phyloP scores from a whole-genome alignment of 2,888 invertebrate genomes.

The Andrena chrysosceles region DNA sequence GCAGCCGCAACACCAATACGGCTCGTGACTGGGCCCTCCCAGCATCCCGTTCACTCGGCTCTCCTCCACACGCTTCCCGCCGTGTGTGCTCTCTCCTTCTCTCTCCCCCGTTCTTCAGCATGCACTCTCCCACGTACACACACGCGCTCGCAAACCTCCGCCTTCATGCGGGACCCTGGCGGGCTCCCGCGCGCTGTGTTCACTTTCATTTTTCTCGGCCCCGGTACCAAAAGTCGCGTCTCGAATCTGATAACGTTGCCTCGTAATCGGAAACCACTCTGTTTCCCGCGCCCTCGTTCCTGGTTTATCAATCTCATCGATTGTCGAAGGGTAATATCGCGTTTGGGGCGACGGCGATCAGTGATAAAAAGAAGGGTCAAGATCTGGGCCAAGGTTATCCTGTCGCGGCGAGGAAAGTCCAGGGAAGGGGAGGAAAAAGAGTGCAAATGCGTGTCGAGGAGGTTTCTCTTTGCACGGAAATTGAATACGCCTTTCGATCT shows the following conservation, averaged over 20 bases:
- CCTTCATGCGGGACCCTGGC: constrained; percentile 17
- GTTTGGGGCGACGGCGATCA: constrained; percentile 19
- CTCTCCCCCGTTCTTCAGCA: background rate
- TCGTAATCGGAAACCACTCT: background rate
- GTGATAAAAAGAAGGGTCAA: constrained; percentile 69
- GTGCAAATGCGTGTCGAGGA: constrained; percentile 36
- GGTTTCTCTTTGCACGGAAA: constrained; percentile 54
- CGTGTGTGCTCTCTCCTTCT: background rate
- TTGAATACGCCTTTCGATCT: constrained; percentile 53
- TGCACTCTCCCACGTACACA: background rate
- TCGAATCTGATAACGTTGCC: background rate
- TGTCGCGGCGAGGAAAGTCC: constrained; percentile 19
- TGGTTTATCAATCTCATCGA: background rate
- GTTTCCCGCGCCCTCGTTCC: background rate
- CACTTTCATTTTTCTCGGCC: constrained; percentile 76
- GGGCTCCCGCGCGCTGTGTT: constrained; percentile 43
- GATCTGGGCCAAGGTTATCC: constrained; percentile 74
- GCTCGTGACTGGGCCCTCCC: constrained; percentile 71
- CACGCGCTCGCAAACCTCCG: background rate
- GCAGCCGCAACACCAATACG: constrained; percentile 61
- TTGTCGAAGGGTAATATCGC: background rate
- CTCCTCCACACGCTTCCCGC: constrained; percentile 37
- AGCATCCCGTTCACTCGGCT: constrained; percentile 83
- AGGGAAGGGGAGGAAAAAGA: constrained; percentile 37
- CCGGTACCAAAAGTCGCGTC: constrained; percentile 52